These are phyloP conservation scores for Heliconius eleuchia DNA, from an alignment of 1,140 invertebrate genomes.

Conservation along the genomic window DNA sequence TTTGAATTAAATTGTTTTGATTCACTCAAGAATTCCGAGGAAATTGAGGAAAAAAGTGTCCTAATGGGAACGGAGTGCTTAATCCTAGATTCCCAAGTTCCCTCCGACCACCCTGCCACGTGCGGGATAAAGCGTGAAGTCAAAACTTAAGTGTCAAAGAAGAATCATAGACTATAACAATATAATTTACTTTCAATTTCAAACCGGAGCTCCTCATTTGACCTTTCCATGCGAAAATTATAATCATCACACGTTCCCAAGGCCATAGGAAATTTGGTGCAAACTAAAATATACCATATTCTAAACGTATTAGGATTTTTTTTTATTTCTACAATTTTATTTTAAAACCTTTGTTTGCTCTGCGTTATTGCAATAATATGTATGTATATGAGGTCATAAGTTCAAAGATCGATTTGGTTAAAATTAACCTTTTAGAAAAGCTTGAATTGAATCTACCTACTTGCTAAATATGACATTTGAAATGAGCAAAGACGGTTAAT, in stretches of 20 bases:
- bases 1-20: too few relatives aligned
- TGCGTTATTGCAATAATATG: background rate
- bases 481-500: too few relatives aligned
- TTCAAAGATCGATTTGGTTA: background rate
- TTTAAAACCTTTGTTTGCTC: background rate
- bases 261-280: background rate
- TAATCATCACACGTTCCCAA: slow-evolving; percentile 17
- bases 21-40: too few relatives aligned
- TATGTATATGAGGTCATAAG: background rate
- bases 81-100: too few relatives aligned
- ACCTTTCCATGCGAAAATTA: slow-evolving; percentile 24
- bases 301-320: background rate
- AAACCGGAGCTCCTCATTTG: slow-evolving; percentile 14
- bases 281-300: background rate
- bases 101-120: too few relatives aligned
- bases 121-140: too few relatives aligned
- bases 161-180: background rate
- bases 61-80: too few relatives aligned
- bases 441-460: too few relatives aligned
- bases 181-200: slow-evolving; percentile 6
- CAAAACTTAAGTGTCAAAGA: background rate
- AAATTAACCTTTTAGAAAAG: background rate
- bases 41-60: too few relatives aligned
- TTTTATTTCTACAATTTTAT: background rate
- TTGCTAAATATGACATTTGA: too few relatives aligned